These are phyloP conservation scores for Podargus strigoides DNA, from an alignment of 2,797 vertebrate genomes.

Conservation along the genomic window DNA sequence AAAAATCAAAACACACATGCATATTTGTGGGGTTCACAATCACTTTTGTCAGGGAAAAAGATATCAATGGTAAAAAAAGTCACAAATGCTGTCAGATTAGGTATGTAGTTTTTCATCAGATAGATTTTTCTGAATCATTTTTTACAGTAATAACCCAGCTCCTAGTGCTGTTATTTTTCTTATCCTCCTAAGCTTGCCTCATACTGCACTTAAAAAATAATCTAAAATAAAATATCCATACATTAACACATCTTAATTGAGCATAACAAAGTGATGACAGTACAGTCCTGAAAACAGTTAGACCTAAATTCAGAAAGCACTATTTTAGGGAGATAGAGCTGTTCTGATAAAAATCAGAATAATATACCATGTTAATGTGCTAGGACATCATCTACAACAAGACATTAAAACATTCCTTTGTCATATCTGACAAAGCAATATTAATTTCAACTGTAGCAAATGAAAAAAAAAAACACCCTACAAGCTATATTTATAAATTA, in stretches of 20 bases:
- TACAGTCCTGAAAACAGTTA: neutral
- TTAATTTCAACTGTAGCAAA: neutral
- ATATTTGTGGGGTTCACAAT: rapidly evolving
- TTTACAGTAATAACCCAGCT: neutral
- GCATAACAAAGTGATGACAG: neutral
- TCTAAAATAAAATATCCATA: neutral
- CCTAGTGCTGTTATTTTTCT: neutral
- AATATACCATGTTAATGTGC: neutral
- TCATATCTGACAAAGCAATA: neutral
- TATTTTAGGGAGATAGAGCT: neutral
- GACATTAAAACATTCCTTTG: neutral
- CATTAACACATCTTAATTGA: neutral
- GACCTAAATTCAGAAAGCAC: neutral
- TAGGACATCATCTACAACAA: neutral
- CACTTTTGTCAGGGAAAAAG: neutral
- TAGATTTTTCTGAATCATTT: neutral
- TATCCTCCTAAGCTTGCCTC: neutral
- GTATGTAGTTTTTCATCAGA: neutral
- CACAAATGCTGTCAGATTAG: neutral
- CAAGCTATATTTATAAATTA: neutral
- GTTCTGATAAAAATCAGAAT: neutral
- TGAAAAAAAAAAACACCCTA: neutral
- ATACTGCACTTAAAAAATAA: neutral
- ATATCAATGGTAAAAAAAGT: neutral
- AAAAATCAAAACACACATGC: neutral